Evolutionary conservation across 2,888 invertebrate species (phyloP).

Genomic region (Hecatera dysodea): DNA sequence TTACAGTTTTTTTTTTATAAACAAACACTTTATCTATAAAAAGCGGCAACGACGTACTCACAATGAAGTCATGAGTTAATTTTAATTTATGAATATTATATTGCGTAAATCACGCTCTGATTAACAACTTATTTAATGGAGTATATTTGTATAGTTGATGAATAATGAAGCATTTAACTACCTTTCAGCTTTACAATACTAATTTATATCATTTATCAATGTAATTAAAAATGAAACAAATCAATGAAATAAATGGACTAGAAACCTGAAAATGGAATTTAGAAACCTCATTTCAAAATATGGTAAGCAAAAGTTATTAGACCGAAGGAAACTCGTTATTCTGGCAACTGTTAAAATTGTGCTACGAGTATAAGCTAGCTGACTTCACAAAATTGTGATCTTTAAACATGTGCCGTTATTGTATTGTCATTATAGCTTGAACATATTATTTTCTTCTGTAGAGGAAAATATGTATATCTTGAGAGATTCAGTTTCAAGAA

Average conservation of each 20-base stretch:
- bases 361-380: not conserved
- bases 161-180: conserved; percentile 16
- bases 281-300: conserved; percentile 33
- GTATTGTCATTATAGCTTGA: not conserved
- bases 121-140: conserved; percentile 50
- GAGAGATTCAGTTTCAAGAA: not conserved
- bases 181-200: not conserved
- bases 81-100: conserved; percentile 56
- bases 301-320: conserved; percentile 36
- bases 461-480: not conserved
- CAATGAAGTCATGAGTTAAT: conserved; percentile 59
- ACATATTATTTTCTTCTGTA: not conserved
- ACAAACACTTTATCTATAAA: conserved; percentile 54
- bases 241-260: conserved; percentile 16
- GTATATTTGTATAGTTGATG: conserved; percentile 23
- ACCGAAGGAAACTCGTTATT: conserved; percentile 37
- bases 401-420: conserved; percentile 8
- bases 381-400: conserved; percentile 13
- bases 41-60: conserved; percentile 58
- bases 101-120: conserved; percentile 75
- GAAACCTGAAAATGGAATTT: conserved; percentile 41
- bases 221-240: conserved; percentile 16
- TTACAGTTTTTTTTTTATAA: conserved; percentile 11
- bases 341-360: conserved; percentile 18
- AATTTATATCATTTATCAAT: conserved; percentile 6